Evolutionary conservation across 2,797 vertebrate genomes (phyloP), one percentile per base, ranked within the genome.

Genomic region (Limosa lapponica): DNA sequence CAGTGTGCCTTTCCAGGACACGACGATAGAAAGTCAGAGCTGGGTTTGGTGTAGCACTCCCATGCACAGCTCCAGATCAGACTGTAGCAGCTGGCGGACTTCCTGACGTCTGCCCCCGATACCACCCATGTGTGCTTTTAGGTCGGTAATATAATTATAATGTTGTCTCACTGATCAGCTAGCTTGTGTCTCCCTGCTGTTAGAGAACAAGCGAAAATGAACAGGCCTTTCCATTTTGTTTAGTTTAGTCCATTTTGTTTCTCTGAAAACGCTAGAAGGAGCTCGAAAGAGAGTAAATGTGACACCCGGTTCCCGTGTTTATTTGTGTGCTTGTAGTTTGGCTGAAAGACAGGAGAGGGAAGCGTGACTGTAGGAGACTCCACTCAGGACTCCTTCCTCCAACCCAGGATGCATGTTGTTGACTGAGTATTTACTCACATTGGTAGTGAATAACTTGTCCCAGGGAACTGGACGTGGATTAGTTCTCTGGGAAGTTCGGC

Each of bases 231-330:
- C 82, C 43, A 11, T 69, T 67, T 44, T 52, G 39, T 58, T 81
- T 20, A 16, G 5, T 7, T n/a, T n/a, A n/a, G n/a, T n/a, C n/a
- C n/a, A n/a, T n/a, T n/a, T n/a, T n/a, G n/a, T n/a, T 83, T 74
- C 32, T 64, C 71, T 82, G 71, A 37, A 58, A 79, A 48, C 48
- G 4, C n/a, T 66, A n/a, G 32, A 86, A 73, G 77, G 34, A 81
- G 66, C 48, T 93, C 64, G 34, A 28, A 49, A 49, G 41, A 89
- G 57, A 61, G 24, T 72, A 65, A 52, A 75, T 36, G 59, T 61
- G 62, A n/a, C 16, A 24, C 27, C 4, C 0, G 0, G 22, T 65
- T 78, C 46, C 58, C 2, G 0, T 61, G 59, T 84, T 91, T 82
- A 22, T 90, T 87, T 93, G 61, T 82, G 52, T 58, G 41, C 72